These are phyloP conservation scores for Chondrilla cf. caribensis DNA, from an alignment of 37 sponge, comb jelly and placozoan species.

Conservation along the genomic window DNA sequence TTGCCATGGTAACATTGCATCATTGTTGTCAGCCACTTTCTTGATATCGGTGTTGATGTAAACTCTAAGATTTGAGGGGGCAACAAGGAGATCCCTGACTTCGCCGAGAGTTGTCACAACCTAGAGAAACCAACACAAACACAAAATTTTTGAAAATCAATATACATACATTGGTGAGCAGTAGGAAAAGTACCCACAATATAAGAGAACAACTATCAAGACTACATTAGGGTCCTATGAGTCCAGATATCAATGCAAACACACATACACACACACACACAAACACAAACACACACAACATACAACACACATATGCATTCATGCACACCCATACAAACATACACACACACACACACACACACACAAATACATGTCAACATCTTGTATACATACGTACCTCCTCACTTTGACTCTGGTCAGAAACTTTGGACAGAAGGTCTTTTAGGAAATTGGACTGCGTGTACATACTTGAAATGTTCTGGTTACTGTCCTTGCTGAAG, in stretches of 20 bases:
- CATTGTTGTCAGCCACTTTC: not conserved
- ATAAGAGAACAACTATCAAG: too few relatives aligned
- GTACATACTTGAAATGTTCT: conserved; percentile 51
- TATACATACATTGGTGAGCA: not conserved
- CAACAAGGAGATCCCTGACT: conserved; percentile 33
- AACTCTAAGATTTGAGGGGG: conserved; percentile 49
- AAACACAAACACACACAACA: too few relatives aligned
- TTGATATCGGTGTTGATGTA: conserved; percentile 33
- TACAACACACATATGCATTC: too few relatives aligned
- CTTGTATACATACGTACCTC: too few relatives aligned
- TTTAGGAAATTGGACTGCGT: conserved; percentile 58
- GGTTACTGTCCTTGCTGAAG: conserved; percentile 20
- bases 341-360: too few relatives aligned
- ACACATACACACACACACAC: too few relatives aligned
- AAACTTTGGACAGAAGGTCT: not conserved
- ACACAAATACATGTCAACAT: too few relatives aligned
- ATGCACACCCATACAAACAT: too few relatives aligned
- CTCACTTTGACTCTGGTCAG: too few relatives aligned
- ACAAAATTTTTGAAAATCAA: not conserved
- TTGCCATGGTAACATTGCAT: conserved; percentile 21
- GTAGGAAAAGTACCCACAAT: not conserved
- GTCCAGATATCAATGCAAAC: too few relatives aligned
- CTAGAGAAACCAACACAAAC: conserved; percentile 12
- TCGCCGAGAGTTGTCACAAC: conserved; percentile 42
- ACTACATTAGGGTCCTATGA: too few relatives aligned